These are phyloP conservation scores for Arothron firmamentum DNA, from an alignment of 2,113 vertebrate species.

Conservation along the genomic window DNA sequence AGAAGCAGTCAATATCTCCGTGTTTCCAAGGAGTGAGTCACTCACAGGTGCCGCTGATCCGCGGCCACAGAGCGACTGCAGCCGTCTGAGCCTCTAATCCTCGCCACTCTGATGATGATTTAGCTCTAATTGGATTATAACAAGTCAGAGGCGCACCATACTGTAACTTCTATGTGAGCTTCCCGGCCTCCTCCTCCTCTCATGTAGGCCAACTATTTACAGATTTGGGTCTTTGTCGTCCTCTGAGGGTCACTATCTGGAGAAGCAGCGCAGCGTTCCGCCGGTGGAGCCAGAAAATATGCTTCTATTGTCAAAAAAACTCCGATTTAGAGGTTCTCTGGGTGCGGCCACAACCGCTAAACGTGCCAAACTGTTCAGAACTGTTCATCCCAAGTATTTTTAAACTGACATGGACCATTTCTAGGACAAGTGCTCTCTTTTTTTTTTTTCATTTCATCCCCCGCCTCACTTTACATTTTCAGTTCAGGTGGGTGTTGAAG, in stretches of 20 bases:
- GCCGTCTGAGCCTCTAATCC: constrained; percentile 53
- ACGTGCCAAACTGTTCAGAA: constrained; percentile 47
- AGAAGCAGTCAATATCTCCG: constrained; percentile 37
- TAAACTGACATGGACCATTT: constrained; percentile 56
- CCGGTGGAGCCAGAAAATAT: constrained; percentile 7
- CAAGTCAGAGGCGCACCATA: constrained; percentile 40
- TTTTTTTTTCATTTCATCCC: constrained; percentile 25
- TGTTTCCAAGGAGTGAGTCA: constrained; percentile 52
- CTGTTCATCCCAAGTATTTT: constrained; percentile 56
- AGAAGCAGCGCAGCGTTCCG: constrained; percentile 21
- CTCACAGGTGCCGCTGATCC: constrained; percentile 61
- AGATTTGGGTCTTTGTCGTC: constrained; percentile 24
- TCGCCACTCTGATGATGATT: constrained; percentile 51
- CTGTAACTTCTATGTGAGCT: constrained; percentile 37
- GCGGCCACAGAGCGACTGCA: constrained; percentile 30
- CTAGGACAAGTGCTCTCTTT: constrained; percentile 53
- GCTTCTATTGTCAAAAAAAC: background rate
- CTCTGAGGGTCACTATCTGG: constrained; percentile 40
- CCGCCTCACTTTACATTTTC: constrained; percentile 37
- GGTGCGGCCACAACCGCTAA: constrained; percentile 25
- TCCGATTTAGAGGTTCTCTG: background rate
- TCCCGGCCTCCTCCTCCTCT: constrained; percentile 11
- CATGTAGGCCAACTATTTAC: constrained; percentile 51
- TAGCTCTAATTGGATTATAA: constrained; percentile 66
- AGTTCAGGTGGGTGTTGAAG: constrained; percentile 41